Evolutionary conservation across 1,140 invertebrate species (phyloP), one percentile per base, ranked within the genome.

Genomic region (Rhynchophorus ferrugineus): DNA sequence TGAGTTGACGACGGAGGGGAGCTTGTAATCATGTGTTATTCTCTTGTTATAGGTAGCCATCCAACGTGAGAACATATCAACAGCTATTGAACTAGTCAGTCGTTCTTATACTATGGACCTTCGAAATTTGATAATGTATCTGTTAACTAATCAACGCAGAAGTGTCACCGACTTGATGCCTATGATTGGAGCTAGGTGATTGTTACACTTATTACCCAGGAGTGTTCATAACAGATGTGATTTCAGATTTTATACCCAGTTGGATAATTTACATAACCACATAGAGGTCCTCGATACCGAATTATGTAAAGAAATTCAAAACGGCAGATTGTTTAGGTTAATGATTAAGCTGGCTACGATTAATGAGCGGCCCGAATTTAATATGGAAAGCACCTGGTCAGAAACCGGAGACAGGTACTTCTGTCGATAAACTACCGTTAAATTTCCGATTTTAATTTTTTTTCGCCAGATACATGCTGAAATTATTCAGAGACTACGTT

Each of bases 111-210:
- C 94, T 19, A 74, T 82, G 14, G 95, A 98, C 78, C 80, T 98
- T 60, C 83, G 91, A 66, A 95, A 96, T 73, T 78, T 98, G 37
- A 90, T 98, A 61, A 75, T 94, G 91, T 93, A 92, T 71, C 74
- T 93, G 61, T 74, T 92, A 57, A 80, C 85, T 9, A 79, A 76
- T 59, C 81, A 79, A 47, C 75, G 83, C 58, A 81, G 88, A 62
- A 88, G 81, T 57, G 87, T 98, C 13, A 94, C 92, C 59, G 95
- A 98, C 74, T 78, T 98, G 53, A 98, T 98, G 95, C 95, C 95
- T 7, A 98, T 98, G 91, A 97, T 99, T 64, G 95, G 95, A 29
- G 94, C 94, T 6, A 49, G 52, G 52, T 54, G 16, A 41, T n/a
- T n/a, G n/a, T n/a, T n/a, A n/a, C n/a, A n/a, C n/a, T n/a, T n/a